Conservation (phyloP, 2,888 invertebrate species). For the Nomada goodeniana region DNA sequence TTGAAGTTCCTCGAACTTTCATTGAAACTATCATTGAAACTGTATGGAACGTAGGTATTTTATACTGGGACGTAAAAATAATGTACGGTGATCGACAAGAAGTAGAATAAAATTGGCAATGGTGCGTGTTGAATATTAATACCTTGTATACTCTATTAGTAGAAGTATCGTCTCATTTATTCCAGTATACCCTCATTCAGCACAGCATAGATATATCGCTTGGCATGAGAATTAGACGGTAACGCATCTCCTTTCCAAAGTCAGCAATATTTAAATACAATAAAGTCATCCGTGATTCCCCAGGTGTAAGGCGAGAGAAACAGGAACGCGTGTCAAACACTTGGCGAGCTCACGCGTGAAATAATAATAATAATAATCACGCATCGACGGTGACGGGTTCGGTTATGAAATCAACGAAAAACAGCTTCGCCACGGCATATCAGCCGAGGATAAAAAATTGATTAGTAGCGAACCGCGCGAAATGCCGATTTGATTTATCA, state of each 20-base stretch:
- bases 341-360: not conserved
- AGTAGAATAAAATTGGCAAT: not conserved
- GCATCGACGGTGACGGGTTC: conserved; percentile 40
- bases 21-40: not conserved
- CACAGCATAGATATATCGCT: no score
- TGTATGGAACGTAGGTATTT: not conserved
- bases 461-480: conserved; percentile 73
- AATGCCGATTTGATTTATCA: conserved; percentile 82
- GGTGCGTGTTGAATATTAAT: not conserved
- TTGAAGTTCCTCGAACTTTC: not conserved
- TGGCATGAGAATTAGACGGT: no score
- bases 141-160: no score
- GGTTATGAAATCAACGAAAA: conserved; percentile 63
- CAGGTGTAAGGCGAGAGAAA: not conserved
- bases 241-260: no score
- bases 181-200: no score
- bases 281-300: no score
- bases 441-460: conserved; percentile 70
- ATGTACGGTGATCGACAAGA: not conserved
- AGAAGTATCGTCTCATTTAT: no score
- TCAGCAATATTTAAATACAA: no score
- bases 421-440: conserved; percentile 43
- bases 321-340: not conserved
- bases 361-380: conserved; percentile 32
- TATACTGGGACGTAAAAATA: not conserved